Base-by-base conservation (phyloP, 2,888 invertebrate species). In the Acleris literana region DNA sequence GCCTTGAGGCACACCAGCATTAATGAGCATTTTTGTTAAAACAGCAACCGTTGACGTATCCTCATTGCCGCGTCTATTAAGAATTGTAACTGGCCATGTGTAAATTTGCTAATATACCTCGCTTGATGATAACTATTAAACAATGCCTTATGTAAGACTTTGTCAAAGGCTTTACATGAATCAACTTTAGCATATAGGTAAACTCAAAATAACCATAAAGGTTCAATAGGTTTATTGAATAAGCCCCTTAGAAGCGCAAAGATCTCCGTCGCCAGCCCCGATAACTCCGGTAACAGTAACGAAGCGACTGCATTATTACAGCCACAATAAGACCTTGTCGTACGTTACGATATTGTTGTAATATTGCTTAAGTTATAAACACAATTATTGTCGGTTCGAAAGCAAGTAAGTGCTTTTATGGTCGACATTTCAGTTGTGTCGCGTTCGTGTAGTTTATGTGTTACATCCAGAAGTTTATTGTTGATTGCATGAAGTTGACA, bases 291-390 rank as follows among this genome's bases (percentile, higher is more conserved):
- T 62, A 33, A 51, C 56, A 17, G 69, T 53, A 64, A 70, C 74
- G 76, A 78, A 74, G 78, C 72, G 74, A 67, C 73, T 73, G 76
- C 74, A 78, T 77, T 78, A 76, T 72, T 66, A 66, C 46, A 39
- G 70, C 70, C 71, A 62, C 71, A 56, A 64, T 63, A 66, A 66
- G 57, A 51, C 49, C 51, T 55, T 33, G 60, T 61, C 44, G 46
- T 61, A 29, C 66, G 52, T 62, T 57, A 66, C 61, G 61, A 62
- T 62, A 66, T 66, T 61, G 56, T 55, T 60, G 51, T 55, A 52
- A 61, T 52, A 62, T 48, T 22, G 56, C 46, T 60, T 64, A 64
- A 64, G 51, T 57, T 58, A 63, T 58, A 52, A 58, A 58, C 63
- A 57, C 63, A 64, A 58, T 64, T 57, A 52, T 57, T 44, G 57